Conservation (phyloP, 2,888 invertebrate genomes). For the Girardia tigrina region DNA sequence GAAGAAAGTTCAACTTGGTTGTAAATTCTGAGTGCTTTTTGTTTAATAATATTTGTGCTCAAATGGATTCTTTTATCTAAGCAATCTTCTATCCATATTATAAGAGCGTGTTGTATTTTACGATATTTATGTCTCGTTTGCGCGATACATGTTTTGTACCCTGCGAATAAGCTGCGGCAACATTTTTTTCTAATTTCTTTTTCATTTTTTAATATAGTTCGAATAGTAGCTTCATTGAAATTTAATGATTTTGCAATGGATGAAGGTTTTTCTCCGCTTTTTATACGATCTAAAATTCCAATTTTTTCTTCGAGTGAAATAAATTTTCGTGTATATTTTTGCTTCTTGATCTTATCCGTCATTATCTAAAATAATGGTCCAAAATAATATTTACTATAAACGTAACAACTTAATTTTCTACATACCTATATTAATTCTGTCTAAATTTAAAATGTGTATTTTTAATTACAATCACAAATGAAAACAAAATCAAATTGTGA, state of each 20-base stretch:
- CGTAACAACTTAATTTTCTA: not conserved
- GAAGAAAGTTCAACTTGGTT: not conserved
- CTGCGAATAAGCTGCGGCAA: not conserved
- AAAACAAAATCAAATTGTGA: too few relatives aligned
- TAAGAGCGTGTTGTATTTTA: not conserved
- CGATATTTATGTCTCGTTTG: constrained; percentile 4
- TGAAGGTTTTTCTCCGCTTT: not conserved
- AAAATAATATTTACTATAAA: not conserved
- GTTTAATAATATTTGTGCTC: constrained; percentile 18
- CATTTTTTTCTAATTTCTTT: constrained; percentile 15
- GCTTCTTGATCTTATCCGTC: not conserved
- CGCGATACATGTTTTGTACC: not conserved
- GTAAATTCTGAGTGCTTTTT: constrained; percentile 16
- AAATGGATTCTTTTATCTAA: constrained; percentile 10
- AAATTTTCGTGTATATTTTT: too few relatives aligned
- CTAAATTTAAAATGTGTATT: too few relatives aligned
- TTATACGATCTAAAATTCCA: not conserved
- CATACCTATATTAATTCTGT: not conserved
- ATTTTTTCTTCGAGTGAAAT: constrained; percentile 17
- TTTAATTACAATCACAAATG: too few relatives aligned
- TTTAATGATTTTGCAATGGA: constrained; percentile 17
- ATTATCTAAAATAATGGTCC: not conserved
- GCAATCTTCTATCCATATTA: constrained; percentile 20
- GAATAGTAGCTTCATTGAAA: not conserved
- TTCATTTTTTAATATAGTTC: constrained; percentile 6